Percentiles rank a stretch among this genome's conserved stretches.
Conservation (phyloP, 2,113 vertebrate species). For the Cyphomyrus plagiostoma region DNA sequence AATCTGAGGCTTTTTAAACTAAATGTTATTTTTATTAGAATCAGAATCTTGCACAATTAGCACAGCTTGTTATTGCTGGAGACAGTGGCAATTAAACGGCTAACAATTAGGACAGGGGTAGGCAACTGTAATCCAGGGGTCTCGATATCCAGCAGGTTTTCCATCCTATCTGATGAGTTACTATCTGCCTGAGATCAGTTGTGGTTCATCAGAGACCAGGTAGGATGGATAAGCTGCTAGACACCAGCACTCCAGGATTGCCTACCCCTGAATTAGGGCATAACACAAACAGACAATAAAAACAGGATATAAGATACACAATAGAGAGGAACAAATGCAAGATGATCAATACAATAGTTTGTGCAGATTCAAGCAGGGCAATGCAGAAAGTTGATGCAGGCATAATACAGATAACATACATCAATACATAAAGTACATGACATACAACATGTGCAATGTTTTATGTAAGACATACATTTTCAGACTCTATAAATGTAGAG, state of each 20-base stretch:
- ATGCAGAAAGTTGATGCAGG: background rate
- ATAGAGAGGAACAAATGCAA: background rate
- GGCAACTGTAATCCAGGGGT: background rate
- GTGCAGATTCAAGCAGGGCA: background rate
- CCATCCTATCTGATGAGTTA: background rate
- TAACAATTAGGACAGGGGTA: background rate
- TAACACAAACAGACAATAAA: background rate
- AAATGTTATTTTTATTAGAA: background rate
- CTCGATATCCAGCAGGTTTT: background rate
- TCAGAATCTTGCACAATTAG: background rate
- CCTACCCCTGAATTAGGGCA: background rate
- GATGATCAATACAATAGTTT: background rate
- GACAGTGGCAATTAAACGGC: background rate
- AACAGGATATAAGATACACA: background rate
- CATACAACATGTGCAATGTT: background rate
- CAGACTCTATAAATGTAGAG: background rate
- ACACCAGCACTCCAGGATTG: background rate
- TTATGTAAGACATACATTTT: background rate
- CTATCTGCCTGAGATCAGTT: background rate
- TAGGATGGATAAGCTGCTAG: background rate
- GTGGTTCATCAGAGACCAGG: background rate
- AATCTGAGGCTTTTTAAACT: background rate
- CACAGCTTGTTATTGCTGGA: background rate
- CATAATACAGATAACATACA: background rate
- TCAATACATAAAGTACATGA: background rate